Conservation (phyloP, 2,113 vertebrate genomes). For the Labrus mixtus region DNA sequence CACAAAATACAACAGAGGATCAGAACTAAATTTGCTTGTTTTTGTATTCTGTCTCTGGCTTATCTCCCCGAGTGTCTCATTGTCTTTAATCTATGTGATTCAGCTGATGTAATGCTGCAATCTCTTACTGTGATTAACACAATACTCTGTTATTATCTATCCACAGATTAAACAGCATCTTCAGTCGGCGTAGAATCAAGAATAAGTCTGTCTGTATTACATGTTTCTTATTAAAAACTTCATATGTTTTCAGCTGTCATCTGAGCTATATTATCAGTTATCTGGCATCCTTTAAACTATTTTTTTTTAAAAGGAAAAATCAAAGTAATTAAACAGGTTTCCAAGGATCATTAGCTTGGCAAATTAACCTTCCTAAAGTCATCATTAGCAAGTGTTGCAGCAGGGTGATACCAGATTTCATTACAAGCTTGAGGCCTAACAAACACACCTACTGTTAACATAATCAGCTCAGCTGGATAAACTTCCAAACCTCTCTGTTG, state of each 20-base stretch:
- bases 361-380: neutral
- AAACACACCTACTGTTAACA: neutral
- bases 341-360: neutral
- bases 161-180: neutral
- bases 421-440: neutral
- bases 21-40: neutral
- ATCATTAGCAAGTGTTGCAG: neutral
- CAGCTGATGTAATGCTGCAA: neutral
- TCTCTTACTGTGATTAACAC: neutral
- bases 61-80: neutral
- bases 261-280: constrained; percentile 3
- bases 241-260: neutral
- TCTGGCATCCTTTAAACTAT: neutral
- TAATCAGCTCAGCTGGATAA: neutral
- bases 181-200: too few relatives aligned
- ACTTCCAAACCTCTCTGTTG: neutral
- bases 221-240: neutral
- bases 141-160: neutral
- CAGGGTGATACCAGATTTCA: neutral
- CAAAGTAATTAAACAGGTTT: constrained; percentile 6
- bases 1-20: neutral
- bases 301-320: neutral
- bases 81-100: neutral
- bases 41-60: neutral
- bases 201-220: neutral